A percentile compares a stretch with the other conserved stretches of the same genome.
Evolutionary conservation across 92 coral and sea anemone species (phyloP).

Genomic region (Porites rus): DNA sequence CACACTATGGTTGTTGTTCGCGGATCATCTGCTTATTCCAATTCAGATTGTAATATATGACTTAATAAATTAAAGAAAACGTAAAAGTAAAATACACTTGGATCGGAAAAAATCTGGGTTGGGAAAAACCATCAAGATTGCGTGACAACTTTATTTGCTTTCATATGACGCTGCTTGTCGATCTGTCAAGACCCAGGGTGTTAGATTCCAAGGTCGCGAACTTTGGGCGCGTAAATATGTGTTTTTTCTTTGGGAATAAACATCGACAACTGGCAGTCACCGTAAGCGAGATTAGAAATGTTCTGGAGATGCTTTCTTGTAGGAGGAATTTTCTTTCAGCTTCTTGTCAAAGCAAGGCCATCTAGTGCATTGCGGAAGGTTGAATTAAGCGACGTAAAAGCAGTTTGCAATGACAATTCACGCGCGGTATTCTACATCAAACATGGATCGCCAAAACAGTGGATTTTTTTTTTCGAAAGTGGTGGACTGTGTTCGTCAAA

Average conservation of each 20-base stretch:
- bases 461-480: conserved; percentile 75
- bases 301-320: conserved; percentile 7
- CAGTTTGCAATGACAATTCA: conserved; percentile 69
- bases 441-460: conserved; percentile 11
- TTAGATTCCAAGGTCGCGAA: conserved; percentile 27
- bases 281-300: neutral
- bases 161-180: conserved; percentile 7
- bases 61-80: no score
- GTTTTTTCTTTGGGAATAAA: conserved; percentile 7
- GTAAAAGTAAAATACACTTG: no score
- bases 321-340: neutral
- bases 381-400: neutral
- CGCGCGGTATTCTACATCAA: conserved; percentile 55
- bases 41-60: no score
- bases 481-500: conserved; percentile 71
- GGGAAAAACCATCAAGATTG: neutral
- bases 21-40: no score
- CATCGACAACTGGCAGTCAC: neutral
- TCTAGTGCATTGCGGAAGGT: neutral
- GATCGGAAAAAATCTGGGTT: no score
- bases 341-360: neutral
- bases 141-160: conserved; percentile 7
- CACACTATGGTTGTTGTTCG: no score
- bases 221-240: conserved; percentile 21
- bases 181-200: neutral